A percentile compares a stretch with the other conserved stretches of the same genome.
Evolutionary conservation across 2,113 vertebrate species (phyloP).

Genomic region (Myiopsitta monachus): DNA sequence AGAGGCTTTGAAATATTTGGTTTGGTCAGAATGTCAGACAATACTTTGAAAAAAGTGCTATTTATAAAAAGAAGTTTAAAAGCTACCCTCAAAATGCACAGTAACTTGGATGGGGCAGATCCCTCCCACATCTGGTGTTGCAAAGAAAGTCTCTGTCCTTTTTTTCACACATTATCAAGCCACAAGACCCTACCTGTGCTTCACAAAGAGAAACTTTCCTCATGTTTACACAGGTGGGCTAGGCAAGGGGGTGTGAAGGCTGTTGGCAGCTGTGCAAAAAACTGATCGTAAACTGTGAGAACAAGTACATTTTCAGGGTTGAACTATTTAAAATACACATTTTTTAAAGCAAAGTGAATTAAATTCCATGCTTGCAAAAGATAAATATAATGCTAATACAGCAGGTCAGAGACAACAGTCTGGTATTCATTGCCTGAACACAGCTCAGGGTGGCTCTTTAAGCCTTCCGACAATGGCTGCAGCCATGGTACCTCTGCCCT

Average conservation of each 20-base stretch:
- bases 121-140: not conserved
- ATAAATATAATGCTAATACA: not conserved
- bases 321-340: constrained; percentile 31
- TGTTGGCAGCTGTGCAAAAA: constrained; percentile 34
- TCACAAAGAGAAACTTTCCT: constrained; percentile 27
- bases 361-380: constrained; percentile 8
- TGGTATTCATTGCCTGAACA: not conserved
- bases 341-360: constrained; percentile 25
- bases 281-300: constrained; percentile 19
- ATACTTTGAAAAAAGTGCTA: constrained; percentile 2
- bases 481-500: not conserved
- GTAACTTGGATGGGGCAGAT: not conserved
- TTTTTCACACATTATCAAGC: not conserved
- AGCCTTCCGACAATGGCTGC: not conserved
- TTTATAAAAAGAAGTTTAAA: constrained; percentile 36
- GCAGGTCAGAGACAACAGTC: not conserved
- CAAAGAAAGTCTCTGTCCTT: not conserved
- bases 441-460: not conserved
- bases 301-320: constrained; percentile 36
- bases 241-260: constrained; percentile 15
- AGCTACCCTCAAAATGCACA: not conserved
- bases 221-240: constrained; percentile 51
- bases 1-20: constrained; percentile 42
- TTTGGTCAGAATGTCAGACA: constrained; percentile 57
- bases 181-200: constrained; percentile 24